phyloP scores from a whole-genome alignment of 2,888 invertebrate species.

The Galerucella nymphaeae region DNA sequence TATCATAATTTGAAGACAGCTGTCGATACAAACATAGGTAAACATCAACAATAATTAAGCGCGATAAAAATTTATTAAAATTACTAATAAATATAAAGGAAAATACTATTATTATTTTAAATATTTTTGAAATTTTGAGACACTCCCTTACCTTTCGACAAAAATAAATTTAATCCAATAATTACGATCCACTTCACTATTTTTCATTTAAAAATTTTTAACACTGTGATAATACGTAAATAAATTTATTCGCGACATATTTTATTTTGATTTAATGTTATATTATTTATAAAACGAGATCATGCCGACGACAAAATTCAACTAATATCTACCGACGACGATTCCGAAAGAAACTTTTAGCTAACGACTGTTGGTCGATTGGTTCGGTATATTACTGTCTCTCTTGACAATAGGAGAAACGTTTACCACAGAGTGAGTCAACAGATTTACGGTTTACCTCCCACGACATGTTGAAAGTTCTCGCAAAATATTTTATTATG shows the following conservation, averaged over 20 bases:
- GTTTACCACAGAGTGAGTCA: conserved; percentile 29
- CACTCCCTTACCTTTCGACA: not conserved
- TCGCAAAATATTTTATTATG: conserved; percentile 24
- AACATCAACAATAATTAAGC: too few species aligned
- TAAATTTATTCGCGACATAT: conserved; percentile 9
- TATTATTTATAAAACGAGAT: conserved; percentile 6
- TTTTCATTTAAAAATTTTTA: not conserved
- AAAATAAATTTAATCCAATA: conserved; percentile 5
- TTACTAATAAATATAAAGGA: not conserved
- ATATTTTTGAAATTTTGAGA: not conserved
- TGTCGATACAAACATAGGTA: too few species aligned
- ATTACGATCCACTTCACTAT: conserved; percentile 8
- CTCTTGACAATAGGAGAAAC: conserved; percentile 35
- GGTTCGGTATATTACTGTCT: conserved; percentile 3
- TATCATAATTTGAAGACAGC: too few species aligned
- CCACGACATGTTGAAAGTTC: conserved; percentile 25
- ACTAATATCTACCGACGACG: conserved; percentile 14
- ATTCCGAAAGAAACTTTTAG: conserved; percentile 20
- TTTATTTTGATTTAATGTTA: conserved; percentile 8
- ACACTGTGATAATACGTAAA: not conserved
- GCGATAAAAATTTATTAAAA: conserved; percentile 8
- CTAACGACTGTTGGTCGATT: conserved; percentile 12
- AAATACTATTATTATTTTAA: not conserved
- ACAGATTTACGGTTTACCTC: conserved; percentile 33
- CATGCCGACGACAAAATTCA: conserved; percentile 25